Percentiles rank a stretch among this genome's conserved stretches.
phyloP scores from a whole-genome alignment of 2,888 invertebrate species.

The Stomorhina lunata region DNA sequence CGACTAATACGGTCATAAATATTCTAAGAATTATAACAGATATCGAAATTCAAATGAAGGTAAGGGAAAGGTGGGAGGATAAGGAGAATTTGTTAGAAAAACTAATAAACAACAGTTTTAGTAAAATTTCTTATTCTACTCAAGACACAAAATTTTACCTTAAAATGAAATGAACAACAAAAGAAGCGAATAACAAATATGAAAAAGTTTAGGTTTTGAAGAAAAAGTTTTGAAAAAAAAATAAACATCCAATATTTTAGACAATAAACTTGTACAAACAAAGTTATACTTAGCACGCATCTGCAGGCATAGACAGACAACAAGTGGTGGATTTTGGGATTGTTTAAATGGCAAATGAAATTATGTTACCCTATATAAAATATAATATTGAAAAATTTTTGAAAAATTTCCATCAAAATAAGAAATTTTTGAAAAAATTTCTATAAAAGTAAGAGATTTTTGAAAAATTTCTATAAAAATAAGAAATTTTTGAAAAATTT shows the following conservation, averaged over 20 bases:
- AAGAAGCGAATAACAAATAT: constrained; percentile 18
- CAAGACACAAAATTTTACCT: constrained; percentile 7
- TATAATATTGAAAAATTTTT: no score
- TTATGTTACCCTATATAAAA: no score
- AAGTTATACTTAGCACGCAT: neutral
- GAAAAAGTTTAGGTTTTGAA: neutral
- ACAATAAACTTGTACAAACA: neutral
- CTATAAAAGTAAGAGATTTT: no score
- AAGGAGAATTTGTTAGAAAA: neutral
- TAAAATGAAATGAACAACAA: constrained; percentile 11
- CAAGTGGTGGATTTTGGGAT: no score
- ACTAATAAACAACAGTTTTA: constrained; percentile 25
- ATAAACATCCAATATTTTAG: neutral
- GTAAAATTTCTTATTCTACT: neutral
- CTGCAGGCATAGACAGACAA: neutral
- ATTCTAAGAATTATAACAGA: neutral
- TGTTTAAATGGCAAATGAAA: no score
- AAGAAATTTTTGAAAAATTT: no score
- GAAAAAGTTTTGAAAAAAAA: constrained; percentile 6
- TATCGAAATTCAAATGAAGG: neutral
- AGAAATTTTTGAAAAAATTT: no score
- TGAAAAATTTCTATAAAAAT: no score
- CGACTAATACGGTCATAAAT: neutral
- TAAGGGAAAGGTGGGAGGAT: neutral
- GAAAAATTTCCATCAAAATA: no score